Conservation (phyloP, 2,888 invertebrate species). For the Tinea pellionella region DNA sequence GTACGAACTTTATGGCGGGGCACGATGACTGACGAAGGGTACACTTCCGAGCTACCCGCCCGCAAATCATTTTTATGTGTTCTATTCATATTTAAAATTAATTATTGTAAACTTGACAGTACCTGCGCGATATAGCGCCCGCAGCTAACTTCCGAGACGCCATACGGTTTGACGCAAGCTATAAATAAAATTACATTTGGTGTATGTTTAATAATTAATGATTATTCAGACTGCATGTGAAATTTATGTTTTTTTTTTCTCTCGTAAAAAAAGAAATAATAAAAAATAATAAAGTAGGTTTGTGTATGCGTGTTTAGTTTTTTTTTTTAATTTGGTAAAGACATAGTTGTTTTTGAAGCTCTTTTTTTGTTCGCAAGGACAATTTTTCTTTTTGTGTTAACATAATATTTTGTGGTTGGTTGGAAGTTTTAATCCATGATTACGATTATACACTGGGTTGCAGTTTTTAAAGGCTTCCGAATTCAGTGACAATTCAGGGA, state of each 20-base stretch:
- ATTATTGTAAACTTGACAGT: too few species aligned
- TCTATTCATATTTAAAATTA: too few species aligned
- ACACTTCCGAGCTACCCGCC: too few species aligned
- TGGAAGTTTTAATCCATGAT: background rate
- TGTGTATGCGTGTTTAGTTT: constrained; percentile 32
- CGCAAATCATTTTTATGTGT: too few species aligned
- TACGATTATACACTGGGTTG: background rate
- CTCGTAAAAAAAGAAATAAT: constrained; percentile 23
- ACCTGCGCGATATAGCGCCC: too few species aligned
- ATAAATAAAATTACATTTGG: background rate
- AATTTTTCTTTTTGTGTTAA: background rate
- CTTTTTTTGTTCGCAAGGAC: background rate
- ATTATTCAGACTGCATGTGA: constrained; percentile 38
- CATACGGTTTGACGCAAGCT: too few species aligned
- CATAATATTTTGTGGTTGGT: background rate
- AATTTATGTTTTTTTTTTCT: constrained; percentile 38
- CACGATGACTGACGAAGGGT: too few species aligned
- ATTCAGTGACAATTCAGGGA: background rate
- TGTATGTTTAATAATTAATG: constrained; percentile 15
- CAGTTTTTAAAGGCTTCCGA: background rate
- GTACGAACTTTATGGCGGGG: too few species aligned
- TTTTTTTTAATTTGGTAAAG: background rate
- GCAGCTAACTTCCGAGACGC: too few species aligned
- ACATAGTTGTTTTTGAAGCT: background rate
- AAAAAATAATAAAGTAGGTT: constrained; percentile 18